phyloP scores from a whole-genome alignment of 2,888 invertebrate genomes.

The Cactoblastis cactorum region DNA sequence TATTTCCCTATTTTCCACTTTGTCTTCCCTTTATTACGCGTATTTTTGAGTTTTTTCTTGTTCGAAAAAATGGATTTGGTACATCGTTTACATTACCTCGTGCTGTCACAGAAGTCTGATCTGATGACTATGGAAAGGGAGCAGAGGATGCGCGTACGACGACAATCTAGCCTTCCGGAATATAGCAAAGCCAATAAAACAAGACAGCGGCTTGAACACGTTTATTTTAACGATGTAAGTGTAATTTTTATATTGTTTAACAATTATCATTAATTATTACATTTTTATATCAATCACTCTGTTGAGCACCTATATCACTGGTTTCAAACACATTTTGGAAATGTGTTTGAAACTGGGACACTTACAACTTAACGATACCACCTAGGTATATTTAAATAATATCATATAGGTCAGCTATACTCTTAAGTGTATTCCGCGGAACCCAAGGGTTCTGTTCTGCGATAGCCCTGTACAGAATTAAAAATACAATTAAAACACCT shows the following conservation, averaged over 20 bases:
- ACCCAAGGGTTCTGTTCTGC: too few species aligned
- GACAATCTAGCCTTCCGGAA: constrained; percentile 73
- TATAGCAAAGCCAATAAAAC: constrained; percentile 64
- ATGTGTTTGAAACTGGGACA: too few species aligned
- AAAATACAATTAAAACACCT: too few species aligned
- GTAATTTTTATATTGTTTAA: too few species aligned
- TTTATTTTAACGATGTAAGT: constrained; percentile 73
- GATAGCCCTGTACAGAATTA: too few species aligned
- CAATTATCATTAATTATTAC: too few species aligned
- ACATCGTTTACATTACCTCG: constrained; percentile 71
- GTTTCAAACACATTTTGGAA: not conserved
- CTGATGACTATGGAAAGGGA: constrained; percentile 74
- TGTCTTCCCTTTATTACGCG: not conserved
- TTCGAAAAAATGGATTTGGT: constrained; percentile 64
- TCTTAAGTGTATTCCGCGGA: too few species aligned
- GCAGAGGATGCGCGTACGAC: constrained; percentile 65
- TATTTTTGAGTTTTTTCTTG: not conserved
- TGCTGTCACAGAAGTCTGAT: constrained; percentile 73
- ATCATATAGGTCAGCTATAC: too few species aligned
- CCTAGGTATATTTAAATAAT: too few species aligned
- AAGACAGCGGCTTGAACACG: constrained; percentile 64
- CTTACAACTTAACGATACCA: too few species aligned
- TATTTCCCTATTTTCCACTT: not conserved
- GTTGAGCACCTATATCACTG: too few species aligned
- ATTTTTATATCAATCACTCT: too few species aligned